Conservation (phyloP, 2,888 invertebrate genomes). For the Clivina fossor region DNA sequence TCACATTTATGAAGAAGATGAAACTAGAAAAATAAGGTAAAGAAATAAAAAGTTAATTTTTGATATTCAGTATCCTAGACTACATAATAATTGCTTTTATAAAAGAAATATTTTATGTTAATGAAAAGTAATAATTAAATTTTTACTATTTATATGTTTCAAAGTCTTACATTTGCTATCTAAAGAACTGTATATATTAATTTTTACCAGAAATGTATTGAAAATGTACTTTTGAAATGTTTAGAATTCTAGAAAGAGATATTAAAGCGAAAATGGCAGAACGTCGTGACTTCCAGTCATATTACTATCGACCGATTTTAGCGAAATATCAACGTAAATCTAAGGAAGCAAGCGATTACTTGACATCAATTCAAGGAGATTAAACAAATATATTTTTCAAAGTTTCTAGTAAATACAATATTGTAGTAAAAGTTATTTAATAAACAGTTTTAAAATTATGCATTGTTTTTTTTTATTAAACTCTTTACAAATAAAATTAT, state of each 20-base stretch:
- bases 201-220: too few relatives aligned
- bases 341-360: conserved; percentile 65
- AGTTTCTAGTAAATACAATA: conserved; percentile 13
- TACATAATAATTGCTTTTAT: too few relatives aligned
- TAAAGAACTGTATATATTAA: not conserved
- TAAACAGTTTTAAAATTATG: conserved; percentile 3
- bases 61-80: too few relatives aligned
- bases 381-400: too few relatives aligned
- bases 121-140: not conserved
- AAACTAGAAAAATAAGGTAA: conserved; percentile 62
- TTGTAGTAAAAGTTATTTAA: conserved; percentile 7
- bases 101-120: too few relatives aligned
- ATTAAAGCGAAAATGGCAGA: conserved; percentile 69
- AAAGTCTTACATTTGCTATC: conserved; percentile 8
- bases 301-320: conserved; percentile 73
- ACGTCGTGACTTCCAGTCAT: conserved; percentile 79
- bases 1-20: conserved; percentile 67
- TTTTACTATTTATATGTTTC: conserved; percentile 13
- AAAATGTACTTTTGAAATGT: too few relatives aligned
- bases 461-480: too few relatives aligned
- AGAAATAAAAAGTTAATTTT: too few relatives aligned
- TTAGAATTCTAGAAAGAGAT: conserved; percentile 63
- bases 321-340: conserved; percentile 70
- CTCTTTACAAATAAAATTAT: too few relatives aligned
- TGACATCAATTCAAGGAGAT: conserved; percentile 55